Evolutionary conservation across 1,140 invertebrate genomes (phyloP).

Genomic region (Drosophila pruinosa): DNA sequence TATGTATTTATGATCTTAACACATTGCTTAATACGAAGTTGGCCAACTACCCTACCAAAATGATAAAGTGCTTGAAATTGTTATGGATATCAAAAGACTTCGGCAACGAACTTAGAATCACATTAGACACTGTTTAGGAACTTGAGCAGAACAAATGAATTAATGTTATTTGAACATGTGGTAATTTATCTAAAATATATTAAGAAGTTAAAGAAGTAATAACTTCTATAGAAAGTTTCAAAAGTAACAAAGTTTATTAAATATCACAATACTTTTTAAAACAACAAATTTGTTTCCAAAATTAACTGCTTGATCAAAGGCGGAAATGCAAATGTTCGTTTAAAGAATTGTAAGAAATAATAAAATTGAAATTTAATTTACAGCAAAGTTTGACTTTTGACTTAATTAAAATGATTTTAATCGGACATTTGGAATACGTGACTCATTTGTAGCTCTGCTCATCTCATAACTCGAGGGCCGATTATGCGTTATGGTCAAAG

Average conservation of each 20-base stretch:
- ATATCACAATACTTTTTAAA: conserved; percentile 36
- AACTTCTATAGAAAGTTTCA: no score
- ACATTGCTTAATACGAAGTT: conserved; percentile 36
- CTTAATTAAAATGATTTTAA: conserved; percentile 44
- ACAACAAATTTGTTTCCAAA: conserved; percentile 36
- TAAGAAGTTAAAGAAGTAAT: no score
- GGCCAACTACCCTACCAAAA: conserved; percentile 16
- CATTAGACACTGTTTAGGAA: background rate
- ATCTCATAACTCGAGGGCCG: conserved; percentile 56
- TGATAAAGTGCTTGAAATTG: background rate
- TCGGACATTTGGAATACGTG: conserved; percentile 48
- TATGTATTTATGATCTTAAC: conserved; percentile 18
- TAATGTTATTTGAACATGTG: no score
- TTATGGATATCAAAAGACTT: conserved; percentile 5
- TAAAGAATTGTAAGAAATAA: background rate
- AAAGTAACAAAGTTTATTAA: background rate
- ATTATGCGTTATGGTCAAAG: conserved; percentile 57
- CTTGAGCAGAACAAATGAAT: background rate
- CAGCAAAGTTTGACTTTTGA: background rate
- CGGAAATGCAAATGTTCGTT: background rate
- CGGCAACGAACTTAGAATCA: conserved; percentile 7
- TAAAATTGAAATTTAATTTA: conserved; percentile 12
- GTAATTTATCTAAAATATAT: no score
- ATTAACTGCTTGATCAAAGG: background rate
- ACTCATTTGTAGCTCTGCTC: conserved; percentile 39